Conservation (phyloP, 1,140 invertebrate genomes). For the Megathymus violae region DNA sequence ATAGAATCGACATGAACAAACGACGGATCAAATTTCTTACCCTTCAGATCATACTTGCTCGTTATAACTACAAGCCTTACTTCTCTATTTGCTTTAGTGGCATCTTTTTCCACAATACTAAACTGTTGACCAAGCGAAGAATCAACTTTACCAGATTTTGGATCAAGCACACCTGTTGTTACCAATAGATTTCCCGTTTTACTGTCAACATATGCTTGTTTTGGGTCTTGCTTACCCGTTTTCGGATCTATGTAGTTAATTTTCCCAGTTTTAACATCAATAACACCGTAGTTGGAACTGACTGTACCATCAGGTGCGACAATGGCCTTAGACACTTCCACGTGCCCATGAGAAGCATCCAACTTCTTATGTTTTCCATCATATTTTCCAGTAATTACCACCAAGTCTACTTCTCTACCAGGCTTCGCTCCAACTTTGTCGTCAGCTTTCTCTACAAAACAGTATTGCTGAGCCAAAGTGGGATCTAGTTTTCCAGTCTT, state of each 20-base stretch:
- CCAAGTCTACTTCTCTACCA: constrained; percentile 80
- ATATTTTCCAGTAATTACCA: constrained; percentile 85
- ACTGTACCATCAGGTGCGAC: constrained; percentile 83
- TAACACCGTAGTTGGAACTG: constrained; percentile 84
- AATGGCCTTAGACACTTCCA: constrained; percentile 84
- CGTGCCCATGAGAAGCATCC: constrained; percentile 84
- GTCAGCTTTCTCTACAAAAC: constrained; percentile 72
- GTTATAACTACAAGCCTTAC: constrained; percentile 84
- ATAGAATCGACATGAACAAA: constrained; percentile 84
- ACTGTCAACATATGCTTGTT: constrained; percentile 83
- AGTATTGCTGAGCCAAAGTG: constrained; percentile 83
- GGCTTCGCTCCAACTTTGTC: constrained; percentile 72
- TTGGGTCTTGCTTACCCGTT: constrained; percentile 83
- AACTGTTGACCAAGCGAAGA: constrained; percentile 82
- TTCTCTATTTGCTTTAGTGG: constrained; percentile 83
- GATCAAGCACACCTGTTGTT: constrained; percentile 82
- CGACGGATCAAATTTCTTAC: constrained; percentile 83
- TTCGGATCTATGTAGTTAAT: constrained; percentile 84
- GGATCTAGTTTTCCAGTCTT: constrained; percentile 84
- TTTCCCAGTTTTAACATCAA: constrained; percentile 83
- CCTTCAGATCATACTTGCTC: constrained; percentile 84
- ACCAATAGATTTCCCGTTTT: constrained; percentile 85
- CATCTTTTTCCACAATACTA: constrained; percentile 83
- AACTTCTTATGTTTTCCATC: constrained; percentile 85
- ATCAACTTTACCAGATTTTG: constrained; percentile 84